Conservation (phyloP, 2,888 invertebrate genomes). For the Conchocele bisecta region DNA sequence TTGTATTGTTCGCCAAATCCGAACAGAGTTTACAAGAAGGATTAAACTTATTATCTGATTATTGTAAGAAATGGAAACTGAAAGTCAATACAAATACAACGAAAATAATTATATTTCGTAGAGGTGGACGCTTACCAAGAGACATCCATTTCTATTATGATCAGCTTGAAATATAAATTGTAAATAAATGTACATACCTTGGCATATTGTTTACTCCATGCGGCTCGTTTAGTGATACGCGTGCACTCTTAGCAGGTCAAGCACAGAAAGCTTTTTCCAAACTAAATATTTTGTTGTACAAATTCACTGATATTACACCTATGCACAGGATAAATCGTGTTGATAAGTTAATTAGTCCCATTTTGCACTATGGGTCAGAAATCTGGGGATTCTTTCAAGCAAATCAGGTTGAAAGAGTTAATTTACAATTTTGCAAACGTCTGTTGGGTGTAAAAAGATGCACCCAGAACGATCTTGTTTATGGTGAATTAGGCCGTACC, state of each 20-base stretch:
- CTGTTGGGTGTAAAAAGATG: neutral
- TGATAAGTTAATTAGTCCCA: conserved; percentile 1
- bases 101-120: conserved; percentile 1
- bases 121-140: neutral
- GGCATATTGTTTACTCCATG: neutral
- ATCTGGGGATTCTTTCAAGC: neutral
- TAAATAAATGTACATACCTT: neutral
- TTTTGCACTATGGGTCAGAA: neutral
- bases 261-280: neutral
- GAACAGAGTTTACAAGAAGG: conserved; percentile 3
- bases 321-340: neutral
- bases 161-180: neutral
- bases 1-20: conserved; percentile 14
- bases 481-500: neutral
- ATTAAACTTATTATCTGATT: conserved; percentile 5
- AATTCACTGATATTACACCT: neutral
- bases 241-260: neutral
- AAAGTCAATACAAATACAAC: conserved; percentile 9
- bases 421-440: conserved; percentile 2
- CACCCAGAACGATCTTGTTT: conserved; percentile 2
- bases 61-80: conserved; percentile 23
- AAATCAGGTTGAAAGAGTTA: neutral
- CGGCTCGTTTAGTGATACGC: neutral
- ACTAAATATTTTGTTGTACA: conserved; percentile 3
- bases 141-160: neutral